These are phyloP conservation scores for Phaethornis superciliosus DNA, from an alignment of 2,113 vertebrate species.

Conservation along the genomic window DNA sequence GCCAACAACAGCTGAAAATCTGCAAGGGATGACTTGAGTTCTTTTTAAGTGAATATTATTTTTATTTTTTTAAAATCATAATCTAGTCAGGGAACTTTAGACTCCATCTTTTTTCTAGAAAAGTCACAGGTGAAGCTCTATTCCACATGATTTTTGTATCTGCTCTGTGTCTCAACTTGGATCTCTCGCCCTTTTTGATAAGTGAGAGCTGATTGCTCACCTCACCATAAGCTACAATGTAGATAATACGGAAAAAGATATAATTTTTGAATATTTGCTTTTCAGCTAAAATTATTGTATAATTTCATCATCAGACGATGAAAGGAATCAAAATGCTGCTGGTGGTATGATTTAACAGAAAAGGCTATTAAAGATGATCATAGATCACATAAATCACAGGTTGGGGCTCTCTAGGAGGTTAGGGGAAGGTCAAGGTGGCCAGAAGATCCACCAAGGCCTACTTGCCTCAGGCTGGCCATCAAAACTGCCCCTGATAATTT, in stretches of 20 bases:
- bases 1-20: constrained; percentile 13
- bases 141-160: neutral
- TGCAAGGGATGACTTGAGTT: neutral
- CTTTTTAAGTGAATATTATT: neutral
- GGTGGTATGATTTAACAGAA: neutral
- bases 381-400: no score
- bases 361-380: neutral
- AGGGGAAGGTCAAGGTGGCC: no score
- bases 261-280: neutral
- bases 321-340: neutral
- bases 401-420: no score
- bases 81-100: neutral
- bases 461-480: no score
- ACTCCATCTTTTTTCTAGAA: neutral
- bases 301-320: no score
- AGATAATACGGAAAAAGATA: neutral
- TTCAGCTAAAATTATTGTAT: neutral
- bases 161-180: neutral
- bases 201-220: neutral
- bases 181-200: neutral
- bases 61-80: neutral
- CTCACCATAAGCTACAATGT: neutral
- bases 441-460: no score
- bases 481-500: no score
- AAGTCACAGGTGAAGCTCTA: neutral